Evolutionary conservation across 2,113 vertebrate species (phyloP).

Genomic region (Bujurquina vittata): DNA sequence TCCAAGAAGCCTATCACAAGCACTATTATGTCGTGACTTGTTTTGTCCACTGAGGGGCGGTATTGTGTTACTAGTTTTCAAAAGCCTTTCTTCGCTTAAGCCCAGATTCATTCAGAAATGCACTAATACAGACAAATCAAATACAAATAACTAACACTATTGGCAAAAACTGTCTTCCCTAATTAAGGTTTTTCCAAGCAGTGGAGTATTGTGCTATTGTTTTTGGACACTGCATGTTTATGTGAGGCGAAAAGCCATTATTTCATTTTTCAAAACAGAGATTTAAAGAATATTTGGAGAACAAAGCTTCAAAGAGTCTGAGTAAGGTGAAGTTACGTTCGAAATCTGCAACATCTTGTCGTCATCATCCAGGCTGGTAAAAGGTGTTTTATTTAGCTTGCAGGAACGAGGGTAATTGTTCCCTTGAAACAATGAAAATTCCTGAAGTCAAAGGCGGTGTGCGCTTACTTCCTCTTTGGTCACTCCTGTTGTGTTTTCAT

Average conservation of each 20-base stretch:
- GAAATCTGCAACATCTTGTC: neutral
- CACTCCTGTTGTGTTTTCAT: slow-evolving; percentile 45
- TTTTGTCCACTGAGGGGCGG: slow-evolving; percentile 34
- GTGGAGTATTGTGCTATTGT: neutral
- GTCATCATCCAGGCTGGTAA: slow-evolving; percentile 20
- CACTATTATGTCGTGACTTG: neutral
- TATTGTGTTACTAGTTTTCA: neutral
- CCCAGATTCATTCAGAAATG: neutral
- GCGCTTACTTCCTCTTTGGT: slow-evolving; percentile 46
- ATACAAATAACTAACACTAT: neutral
- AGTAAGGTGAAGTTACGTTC: neutral
- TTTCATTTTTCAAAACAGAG: neutral
- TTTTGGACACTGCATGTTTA: neutral
- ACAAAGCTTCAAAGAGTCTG: neutral
- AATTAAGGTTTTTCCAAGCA: neutral
- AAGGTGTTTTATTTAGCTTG: slow-evolving; percentile 51
- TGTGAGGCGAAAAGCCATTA: neutral
- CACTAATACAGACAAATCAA: neutral
- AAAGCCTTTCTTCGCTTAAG: neutral
- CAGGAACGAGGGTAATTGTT: slow-evolving; percentile 67
- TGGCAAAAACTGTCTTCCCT: neutral
- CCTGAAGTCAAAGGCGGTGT: slow-evolving; percentile 59
- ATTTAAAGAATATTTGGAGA: neutral
- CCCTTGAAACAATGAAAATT: slow-evolving; percentile 74
- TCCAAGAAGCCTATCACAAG: neutral